Conservation (phyloP, 2,113 vertebrate species). For the Perca schrenkii region DNA sequence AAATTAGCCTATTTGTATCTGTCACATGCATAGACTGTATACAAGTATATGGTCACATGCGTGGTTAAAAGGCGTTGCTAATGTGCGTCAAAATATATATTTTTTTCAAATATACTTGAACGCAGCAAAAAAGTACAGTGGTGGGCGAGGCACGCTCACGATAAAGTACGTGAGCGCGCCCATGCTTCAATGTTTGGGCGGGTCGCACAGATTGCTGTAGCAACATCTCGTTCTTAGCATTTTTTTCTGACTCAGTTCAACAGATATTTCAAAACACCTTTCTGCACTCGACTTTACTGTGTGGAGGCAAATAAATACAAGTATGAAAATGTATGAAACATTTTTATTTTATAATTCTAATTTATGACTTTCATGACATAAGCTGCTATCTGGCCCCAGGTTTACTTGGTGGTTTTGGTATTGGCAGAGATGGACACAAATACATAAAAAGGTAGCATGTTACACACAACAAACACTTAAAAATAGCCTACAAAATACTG, state of each 20-base stretch:
- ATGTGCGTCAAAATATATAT: background rate
- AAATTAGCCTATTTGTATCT: background rate
- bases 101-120: background rate
- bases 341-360: background rate
- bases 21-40: too few relatives aligned
- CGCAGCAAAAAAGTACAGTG: slow-evolving; percentile 10
- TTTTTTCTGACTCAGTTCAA: background rate
- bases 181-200: slow-evolving; percentile 36
- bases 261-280: background rate
- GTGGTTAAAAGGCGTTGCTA: background rate
- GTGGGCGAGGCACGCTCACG: slow-evolving; percentile 59
- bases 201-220: background rate
- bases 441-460: too few relatives aligned
- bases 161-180: slow-evolving; percentile 44
- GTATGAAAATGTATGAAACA: background rate
- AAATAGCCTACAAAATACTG: too few relatives aligned
- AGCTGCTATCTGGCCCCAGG: background rate
- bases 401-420: background rate
- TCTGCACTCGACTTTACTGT: background rate
- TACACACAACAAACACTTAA: too few relatives aligned
- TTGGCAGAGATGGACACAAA: too few relatives aligned
- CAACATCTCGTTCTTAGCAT: background rate
- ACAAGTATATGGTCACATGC: too few relatives aligned
- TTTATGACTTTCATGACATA: background rate
- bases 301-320: background rate